Percentiles rank a stretch among this genome's conserved stretches.
Conservation (phyloP, 2,113 vertebrate genomes). For the Chionis minor region DNA sequence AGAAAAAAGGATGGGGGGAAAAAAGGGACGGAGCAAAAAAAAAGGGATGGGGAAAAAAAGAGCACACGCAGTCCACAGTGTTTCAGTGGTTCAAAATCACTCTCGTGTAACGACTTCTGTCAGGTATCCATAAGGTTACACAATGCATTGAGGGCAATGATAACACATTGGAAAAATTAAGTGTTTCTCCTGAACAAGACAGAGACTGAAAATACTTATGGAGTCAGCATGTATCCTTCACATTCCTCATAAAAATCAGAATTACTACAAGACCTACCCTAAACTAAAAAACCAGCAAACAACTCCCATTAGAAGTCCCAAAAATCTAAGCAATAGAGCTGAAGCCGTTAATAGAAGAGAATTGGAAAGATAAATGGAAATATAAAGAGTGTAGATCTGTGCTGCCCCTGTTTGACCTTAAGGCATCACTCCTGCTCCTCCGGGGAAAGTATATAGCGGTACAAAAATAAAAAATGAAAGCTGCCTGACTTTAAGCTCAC, state of each 20-base stretch:
- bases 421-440: not conserved
- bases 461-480: slow-evolving; percentile 35
- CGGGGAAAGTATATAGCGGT: not conserved
- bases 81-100: not conserved
- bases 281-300: not conserved
- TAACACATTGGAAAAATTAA: not conserved
- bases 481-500: slow-evolving; percentile 2
- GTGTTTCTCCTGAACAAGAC: not conserved
- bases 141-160: not conserved
- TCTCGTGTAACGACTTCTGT: not conserved
- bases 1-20: not conserved
- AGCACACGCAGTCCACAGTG: not conserved
- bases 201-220: not conserved
- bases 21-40: too few species aligned
- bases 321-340: not conserved
- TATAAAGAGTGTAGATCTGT: slow-evolving; percentile 15
- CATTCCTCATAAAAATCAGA: not conserved
- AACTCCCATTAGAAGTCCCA: not conserved
- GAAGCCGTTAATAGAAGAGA: not conserved
- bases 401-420: slow-evolving; percentile 5
- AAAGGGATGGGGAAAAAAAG: not conserved
- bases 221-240: not conserved
- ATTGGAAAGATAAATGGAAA: not conserved
- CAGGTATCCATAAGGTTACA: not conserved
- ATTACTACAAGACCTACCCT: not conserved